These are phyloP conservation scores for Leptobrachium leishanense DNA, from an alignment of 2,113 vertebrate species.

Conservation along the genomic window DNA sequence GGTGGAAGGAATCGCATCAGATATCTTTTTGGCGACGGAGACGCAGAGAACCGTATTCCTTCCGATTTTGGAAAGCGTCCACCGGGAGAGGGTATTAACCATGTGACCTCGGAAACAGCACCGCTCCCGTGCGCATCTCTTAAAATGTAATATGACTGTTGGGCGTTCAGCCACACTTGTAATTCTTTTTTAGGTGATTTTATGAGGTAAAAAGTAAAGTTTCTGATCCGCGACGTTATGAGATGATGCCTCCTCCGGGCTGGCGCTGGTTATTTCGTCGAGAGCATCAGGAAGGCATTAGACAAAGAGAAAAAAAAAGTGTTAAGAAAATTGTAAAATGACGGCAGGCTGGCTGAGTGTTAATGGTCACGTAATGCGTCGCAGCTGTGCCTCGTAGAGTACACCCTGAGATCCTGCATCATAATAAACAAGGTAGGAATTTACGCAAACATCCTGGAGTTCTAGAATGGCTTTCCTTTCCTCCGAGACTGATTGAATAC, in stretches of 20 bases:
- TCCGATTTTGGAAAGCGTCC: not conserved
- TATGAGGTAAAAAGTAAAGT: conserved; percentile 28
- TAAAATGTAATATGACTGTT: no score
- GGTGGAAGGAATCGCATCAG: conserved; percentile 47
- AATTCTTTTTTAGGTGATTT: no score
- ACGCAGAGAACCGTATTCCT: fast-evolving
- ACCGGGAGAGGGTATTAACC: no score
- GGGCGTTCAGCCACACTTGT: no score
- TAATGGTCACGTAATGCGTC: conserved; percentile 67
- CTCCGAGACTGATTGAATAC: conserved; percentile 60
- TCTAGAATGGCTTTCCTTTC: conserved; percentile 44
- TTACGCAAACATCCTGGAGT: conserved; percentile 69
- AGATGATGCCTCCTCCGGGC: conserved; percentile 52
- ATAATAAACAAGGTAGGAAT: conserved; percentile 63
- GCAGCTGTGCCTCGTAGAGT: conserved; percentile 67
- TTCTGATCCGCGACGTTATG: conserved; percentile 51
- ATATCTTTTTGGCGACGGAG: conserved; percentile 50
- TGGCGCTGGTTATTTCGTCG: conserved; percentile 59
- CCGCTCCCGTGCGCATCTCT: no score
- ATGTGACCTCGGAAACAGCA: no score
- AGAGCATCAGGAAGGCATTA: conserved; percentile 62
- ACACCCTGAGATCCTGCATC: conserved; percentile 63
- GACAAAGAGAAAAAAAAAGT: conserved; percentile 54
- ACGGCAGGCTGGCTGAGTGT: conserved; percentile 67
- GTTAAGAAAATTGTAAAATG: conserved; percentile 59